A percentile compares a stretch with the other conserved stretches of the same genome.
phyloP scores from a whole-genome alignment of 2,888 invertebrate genomes.

The Mesoligia furuncula region DNA sequence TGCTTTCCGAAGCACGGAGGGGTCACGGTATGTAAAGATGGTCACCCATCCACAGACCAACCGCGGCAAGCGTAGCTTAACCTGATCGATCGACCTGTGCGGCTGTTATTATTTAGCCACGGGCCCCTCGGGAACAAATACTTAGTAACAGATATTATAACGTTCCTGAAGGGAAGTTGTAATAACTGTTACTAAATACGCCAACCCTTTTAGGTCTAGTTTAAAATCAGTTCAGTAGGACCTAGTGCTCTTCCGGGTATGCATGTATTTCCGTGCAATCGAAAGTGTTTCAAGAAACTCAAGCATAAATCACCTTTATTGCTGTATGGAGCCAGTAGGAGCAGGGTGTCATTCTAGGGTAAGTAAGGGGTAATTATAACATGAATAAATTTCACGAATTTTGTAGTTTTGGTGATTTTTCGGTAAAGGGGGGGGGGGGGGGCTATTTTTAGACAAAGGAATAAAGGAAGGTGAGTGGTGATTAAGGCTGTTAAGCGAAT shows the following conservation, averaged over 20 bases:
- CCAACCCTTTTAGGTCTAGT: neutral
- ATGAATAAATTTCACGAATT: neutral
- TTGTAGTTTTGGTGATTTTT: neutral
- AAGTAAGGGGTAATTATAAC: too few species aligned
- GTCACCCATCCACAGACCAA: too few species aligned
- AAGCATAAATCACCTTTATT: neutral
- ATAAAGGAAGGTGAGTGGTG: neutral
- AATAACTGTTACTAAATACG: neutral
- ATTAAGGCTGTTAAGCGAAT: neutral
- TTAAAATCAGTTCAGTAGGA: constrained; percentile 2
- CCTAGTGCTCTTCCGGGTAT: neutral
- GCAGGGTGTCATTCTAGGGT: neutral
- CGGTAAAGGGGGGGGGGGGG: neutral
- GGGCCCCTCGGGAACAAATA: too few species aligned
- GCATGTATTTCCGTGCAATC: constrained; percentile 10
- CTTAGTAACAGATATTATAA: neutral
- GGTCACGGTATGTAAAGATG: too few species aligned
- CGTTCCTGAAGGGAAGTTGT: neutral
- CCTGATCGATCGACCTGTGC: too few species aligned
- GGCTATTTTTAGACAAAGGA: neutral
- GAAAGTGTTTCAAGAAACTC: neutral
- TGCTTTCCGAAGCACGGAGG: too few species aligned
- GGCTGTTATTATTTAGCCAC: too few species aligned
- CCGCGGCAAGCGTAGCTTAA: too few species aligned
- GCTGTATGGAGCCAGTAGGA: neutral